These are phyloP conservation scores for Bufo gargarizans DNA, from an alignment of 2,113 vertebrate species.

Conservation along the genomic window DNA sequence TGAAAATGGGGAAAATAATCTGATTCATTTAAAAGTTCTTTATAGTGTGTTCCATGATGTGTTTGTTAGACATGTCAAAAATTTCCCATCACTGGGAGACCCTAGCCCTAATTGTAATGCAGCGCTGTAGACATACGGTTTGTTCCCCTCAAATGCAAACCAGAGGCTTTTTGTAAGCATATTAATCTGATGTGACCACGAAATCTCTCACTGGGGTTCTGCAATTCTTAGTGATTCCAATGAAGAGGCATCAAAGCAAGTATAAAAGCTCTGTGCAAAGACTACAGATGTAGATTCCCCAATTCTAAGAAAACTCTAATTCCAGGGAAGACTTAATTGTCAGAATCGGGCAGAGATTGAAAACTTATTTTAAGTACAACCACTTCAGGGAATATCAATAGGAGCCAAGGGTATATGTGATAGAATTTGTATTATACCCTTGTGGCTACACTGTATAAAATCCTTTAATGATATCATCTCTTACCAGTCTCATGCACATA, in stretches of 20 bases:
- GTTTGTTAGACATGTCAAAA: too few species aligned
- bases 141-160: too few species aligned
- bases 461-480: neutral
- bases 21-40: too few species aligned
- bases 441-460: neutral
- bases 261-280: constrained; percentile 2
- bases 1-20: too few species aligned
- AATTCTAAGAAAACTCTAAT: neutral
- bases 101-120: too few species aligned
- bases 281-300: neutral
- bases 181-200: neutral
- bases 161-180: neutral
- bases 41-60: too few species aligned
- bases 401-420: neutral
- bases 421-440: neutral
- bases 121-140: too few species aligned
- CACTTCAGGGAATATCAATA: neutral
- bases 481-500: neutral
- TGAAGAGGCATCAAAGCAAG: neutral
- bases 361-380: neutral
- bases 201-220: neutral
- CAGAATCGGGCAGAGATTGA: neutral
- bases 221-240: neutral
- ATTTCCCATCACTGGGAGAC: too few species aligned
- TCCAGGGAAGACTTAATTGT: neutral